These are phyloP conservation scores for Tethea ocularis DNA, from an alignment of 2,888 invertebrate species.

Conservation along the genomic window DNA sequence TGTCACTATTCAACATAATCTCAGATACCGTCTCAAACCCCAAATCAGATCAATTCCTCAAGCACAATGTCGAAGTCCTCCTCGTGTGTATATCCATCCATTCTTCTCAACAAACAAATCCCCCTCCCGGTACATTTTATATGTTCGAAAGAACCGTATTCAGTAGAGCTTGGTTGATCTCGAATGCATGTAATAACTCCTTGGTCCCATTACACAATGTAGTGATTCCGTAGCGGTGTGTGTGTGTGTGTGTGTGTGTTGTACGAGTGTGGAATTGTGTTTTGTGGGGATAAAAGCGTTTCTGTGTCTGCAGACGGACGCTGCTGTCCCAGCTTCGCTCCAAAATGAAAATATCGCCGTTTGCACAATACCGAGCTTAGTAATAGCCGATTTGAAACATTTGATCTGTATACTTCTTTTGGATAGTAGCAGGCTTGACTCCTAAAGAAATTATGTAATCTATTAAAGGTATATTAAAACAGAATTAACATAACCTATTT, in stretches of 20 bases:
- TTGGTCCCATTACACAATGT: slow-evolving; percentile 20
- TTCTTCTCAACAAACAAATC: slow-evolving; percentile 6
- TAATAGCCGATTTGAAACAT: neutral
- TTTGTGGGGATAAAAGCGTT: slow-evolving; percentile 60
- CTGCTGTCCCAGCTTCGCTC: slow-evolving; percentile 12
- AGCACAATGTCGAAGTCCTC: neutral
- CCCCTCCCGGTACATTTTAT: slow-evolving; percentile 8
- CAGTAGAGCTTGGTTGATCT: slow-evolving; percentile 12
- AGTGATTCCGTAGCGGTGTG: slow-evolving; percentile 18
- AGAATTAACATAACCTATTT: too few relatives aligned
- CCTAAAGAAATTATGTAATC: too few relatives aligned
- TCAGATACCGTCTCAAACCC: neutral
- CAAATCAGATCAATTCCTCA: neutral
- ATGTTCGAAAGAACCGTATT: slow-evolving; percentile 7
- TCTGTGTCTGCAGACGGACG: slow-evolving; percentile 47
- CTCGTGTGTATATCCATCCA: neutral
- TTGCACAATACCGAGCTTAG: neutral
- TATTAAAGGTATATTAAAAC: too few relatives aligned
- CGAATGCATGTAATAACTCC: slow-evolving; percentile 16
- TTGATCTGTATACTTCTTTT: neutral
- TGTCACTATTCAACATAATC: neutral
- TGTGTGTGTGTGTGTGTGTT: neutral
- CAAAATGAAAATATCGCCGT: neutral
- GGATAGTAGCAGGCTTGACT: too few relatives aligned
- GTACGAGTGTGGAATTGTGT: slow-evolving; percentile 29